Evolutionary conservation across 2,113 vertebrate genomes (phyloP).

Genomic region (Mobula birostris): DNA sequence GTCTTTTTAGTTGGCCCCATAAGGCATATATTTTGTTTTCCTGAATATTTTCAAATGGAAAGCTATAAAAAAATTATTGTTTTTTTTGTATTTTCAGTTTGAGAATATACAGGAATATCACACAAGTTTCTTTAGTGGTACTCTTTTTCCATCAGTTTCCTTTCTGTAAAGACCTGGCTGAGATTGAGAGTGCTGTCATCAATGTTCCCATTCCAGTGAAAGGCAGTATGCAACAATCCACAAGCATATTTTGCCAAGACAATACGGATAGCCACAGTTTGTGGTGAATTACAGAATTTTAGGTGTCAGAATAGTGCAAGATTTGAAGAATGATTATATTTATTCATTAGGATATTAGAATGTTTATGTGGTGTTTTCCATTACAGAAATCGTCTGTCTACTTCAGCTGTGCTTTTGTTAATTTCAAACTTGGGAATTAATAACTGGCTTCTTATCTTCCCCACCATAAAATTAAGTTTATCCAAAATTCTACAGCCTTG

Average conservation of each 20-base stretch:
- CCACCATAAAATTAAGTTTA: too few relatives aligned
- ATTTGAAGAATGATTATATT: not conserved
- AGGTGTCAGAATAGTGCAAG: not conserved
- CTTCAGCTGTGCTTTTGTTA: not conserved
- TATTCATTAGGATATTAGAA: not conserved
- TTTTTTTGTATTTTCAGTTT: not conserved
- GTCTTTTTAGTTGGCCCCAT: not conserved
- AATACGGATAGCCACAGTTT: not conserved
- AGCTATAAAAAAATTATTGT: too few relatives aligned
- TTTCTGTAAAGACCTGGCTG: not conserved
- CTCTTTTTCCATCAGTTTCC: not conserved
- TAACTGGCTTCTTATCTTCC: not conserved
- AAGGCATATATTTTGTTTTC: not conserved
- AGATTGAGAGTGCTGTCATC: not conserved
- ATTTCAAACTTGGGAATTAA: not conserved
- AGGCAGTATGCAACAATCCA: not conserved
- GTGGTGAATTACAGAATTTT: not conserved
- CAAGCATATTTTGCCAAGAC: too few relatives aligned
- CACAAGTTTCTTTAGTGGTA: not conserved
- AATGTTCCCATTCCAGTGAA: not conserved
- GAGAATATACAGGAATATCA: not conserved
- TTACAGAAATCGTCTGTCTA: not conserved
- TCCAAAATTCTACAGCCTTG: too few relatives aligned
- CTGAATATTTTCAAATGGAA: too few relatives aligned
- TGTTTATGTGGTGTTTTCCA: conserved; percentile 22